Evolutionary conservation across 2,888 invertebrate species (phyloP), one percentile per base, ranked within the genome.

Genomic region (Suillia variegata): DNA sequence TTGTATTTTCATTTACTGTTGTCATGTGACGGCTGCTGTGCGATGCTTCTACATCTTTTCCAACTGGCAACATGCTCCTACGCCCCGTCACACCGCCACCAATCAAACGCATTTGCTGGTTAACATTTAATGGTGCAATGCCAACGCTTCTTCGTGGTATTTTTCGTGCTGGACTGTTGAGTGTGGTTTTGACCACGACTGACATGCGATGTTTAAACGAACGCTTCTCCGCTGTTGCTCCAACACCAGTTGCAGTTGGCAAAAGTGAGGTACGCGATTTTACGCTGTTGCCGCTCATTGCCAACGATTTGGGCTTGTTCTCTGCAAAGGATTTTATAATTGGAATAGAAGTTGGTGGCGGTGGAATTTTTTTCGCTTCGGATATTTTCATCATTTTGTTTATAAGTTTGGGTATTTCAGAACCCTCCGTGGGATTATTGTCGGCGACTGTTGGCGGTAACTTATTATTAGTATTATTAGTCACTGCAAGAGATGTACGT

Each of bases 161-260:
- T 63, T 72, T 80, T 3, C 79, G 74, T 0, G 79, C 79, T 48
- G 79, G 80, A 38, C 79, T 79, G 53, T 80, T 80, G 0, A 80
- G 59, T 1, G 79, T 80, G 18, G 79, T 80, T 49, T 78, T 80
- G 0, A 80, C 77, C 2, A 80, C 70, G 2, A 79, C 71, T 0
- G 80, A 79, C 79, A 79, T 79, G n/a, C 79, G 75, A 17, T 76
- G 75, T 21, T 70, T 74, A 22, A 73, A 71, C 13, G 56, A 64
- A 31, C 70, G 68, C 18, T 69, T 69, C 12, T 73, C 69, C 1
- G 61, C 67, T 17, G 59, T 63, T 2, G 49, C 56, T 38, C 10
- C n/a, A n/a, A n/a, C n/a, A n/a, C n/a, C n/a, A n/a, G n/a, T n/a
- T 12, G 52, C n/a, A 18, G 67, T 64, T 2, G 72, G 72, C 49